Evolutionary conservation across 1,140 invertebrate genomes (phyloP).

Genomic region (Sinonovacula constricta): DNA sequence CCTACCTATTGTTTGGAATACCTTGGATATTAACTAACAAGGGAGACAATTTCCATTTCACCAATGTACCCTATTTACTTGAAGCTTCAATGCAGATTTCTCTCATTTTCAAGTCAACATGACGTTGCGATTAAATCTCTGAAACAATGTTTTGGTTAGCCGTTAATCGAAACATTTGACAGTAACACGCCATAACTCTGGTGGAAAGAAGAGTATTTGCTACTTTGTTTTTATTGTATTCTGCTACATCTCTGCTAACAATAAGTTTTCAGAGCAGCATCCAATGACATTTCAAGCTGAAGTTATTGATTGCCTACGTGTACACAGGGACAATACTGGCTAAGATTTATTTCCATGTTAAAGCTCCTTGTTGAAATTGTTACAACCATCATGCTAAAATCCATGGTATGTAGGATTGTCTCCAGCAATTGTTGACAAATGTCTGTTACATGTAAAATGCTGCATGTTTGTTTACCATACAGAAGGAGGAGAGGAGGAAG

Average conservation of each 20-base stretch:
- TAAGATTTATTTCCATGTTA: neutral
- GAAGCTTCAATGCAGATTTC: neutral
- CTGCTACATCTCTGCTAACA: too few relatives aligned
- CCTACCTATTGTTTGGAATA: too few relatives aligned
- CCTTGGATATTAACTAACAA: too few relatives aligned
- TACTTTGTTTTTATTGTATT: too few relatives aligned
- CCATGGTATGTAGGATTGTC: neutral
- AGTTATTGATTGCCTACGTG: too few relatives aligned
- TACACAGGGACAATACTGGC: neutral
- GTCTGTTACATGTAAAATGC: too few relatives aligned
- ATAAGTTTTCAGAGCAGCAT: too few relatives aligned
- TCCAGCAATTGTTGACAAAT: neutral
- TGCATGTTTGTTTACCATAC: neutral
- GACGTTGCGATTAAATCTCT: neutral
- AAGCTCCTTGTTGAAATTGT: neutral
- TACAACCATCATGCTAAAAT: neutral
- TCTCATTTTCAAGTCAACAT: neutral
- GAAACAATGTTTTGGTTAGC: neutral
- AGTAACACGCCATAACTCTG: too few relatives aligned
- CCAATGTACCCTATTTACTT: too few relatives aligned
- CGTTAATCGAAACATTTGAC: neutral
- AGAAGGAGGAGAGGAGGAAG: constrained; percentile 79
- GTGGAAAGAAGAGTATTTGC: too few relatives aligned
- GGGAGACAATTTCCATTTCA: too few relatives aligned
- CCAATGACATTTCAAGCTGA: too few relatives aligned